Evolutionary conservation across 2,888 invertebrate species (phyloP), one percentile per base, ranked within the genome.

Genomic region (Shargacucullia verbasci): DNA sequence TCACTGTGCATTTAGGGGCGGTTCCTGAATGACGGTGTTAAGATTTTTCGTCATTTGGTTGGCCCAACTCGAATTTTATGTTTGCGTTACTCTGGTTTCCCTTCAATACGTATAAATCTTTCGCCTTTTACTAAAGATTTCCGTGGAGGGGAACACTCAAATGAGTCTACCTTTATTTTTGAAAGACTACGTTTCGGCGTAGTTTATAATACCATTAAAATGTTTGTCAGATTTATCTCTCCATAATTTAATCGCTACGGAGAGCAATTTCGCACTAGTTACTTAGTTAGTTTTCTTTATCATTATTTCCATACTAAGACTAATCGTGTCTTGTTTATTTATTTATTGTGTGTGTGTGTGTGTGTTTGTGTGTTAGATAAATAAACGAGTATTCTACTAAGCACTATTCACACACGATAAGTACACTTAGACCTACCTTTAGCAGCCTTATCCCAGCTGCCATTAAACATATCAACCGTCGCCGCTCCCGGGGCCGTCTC

Each of bases 111-210:
- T 86, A 95, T 94, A 96, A 95, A 96, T 96, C 96, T 96, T 96
- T 96, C 96, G 96, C 96, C 96, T 96, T 96, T 96, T 96, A 96
- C 96, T 96, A 96, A 96, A 96, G 96, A 96, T 96, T 96, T 96
- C 96, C 95, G 96, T 96, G 96, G 95, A 95, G 95, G 95, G 95
- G 95, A 92, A 94, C 95, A 95, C 94, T 94, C 94, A 94, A 95
- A 96, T 95, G 96, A 96, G 95, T 95, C 95, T 95, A 58, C 9
- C 38, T 38, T 37, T 12, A 46, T 54, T 56, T 60, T 57, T 49
- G 41, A 20, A 14, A 8, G 29, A 25, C 60, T 56, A 7, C 34
- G 46, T 43, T 67, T 44, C 57, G 69, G 69, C 38, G 34, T 25
- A 50, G 67, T 43, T 68, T 15, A 33, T 12, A 45, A 47, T 5